These are phyloP conservation scores for Polydrusus pterygomalis DNA, from an alignment of 2,888 invertebrate genomes.

Conservation along the genomic window DNA sequence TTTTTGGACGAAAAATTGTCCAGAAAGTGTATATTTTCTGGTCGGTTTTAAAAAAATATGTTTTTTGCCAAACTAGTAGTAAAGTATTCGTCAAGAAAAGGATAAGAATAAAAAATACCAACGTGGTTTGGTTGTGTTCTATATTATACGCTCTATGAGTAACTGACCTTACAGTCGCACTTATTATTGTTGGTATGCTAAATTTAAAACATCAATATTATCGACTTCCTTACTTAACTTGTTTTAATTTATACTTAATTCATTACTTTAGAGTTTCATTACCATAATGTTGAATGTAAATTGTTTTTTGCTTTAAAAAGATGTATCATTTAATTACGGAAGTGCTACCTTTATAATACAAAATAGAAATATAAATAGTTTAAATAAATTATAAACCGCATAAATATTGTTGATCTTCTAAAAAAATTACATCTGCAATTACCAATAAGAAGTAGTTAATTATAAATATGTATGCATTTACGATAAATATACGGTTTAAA, in stretches of 20 bases:
- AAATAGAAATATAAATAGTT: background rate
- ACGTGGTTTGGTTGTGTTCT: slow-evolving; percentile 35
- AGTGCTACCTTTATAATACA: background rate
- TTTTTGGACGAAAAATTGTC: too few relatives aligned
- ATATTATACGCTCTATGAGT: too few relatives aligned
- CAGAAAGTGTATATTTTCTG: too few relatives aligned
- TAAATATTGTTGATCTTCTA: background rate
- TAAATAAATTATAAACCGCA: background rate
- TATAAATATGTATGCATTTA: background rate
- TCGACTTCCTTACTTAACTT: slow-evolving; percentile 29
- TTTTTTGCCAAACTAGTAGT: too few relatives aligned
- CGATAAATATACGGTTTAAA: too few relatives aligned
- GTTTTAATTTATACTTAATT: slow-evolving; percentile 27
- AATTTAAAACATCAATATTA: slow-evolving; percentile 22
- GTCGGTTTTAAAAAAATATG: too few relatives aligned
- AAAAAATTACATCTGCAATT: background rate
- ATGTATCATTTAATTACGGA: slow-evolving; percentile 4
- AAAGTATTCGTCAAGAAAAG: slow-evolving; percentile 27
- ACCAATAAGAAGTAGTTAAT: background rate
- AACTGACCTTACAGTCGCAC: too few relatives aligned
- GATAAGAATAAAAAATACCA: slow-evolving; percentile 14
- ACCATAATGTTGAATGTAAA: slow-evolving; percentile 4
- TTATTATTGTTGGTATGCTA: slow-evolving; percentile 32
- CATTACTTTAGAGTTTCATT: slow-evolving; percentile 10
- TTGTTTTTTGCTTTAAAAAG: slow-evolving; percentile 6